phyloP scores from a whole-genome alignment of 1,140 invertebrate species.

The Bombus turneri region DNA sequence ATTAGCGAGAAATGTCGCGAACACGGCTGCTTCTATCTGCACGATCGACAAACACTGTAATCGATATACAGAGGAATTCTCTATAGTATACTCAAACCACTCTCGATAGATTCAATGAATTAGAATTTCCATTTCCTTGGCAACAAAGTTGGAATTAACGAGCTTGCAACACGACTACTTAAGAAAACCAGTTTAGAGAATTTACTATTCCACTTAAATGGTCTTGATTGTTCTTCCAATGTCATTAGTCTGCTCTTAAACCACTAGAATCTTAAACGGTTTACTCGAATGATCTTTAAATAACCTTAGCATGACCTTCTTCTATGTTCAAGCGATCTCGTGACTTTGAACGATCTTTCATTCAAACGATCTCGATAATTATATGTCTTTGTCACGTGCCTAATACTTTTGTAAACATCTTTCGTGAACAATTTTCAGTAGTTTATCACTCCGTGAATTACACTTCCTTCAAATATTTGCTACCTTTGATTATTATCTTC shows the following conservation, averaged over 20 bases:
- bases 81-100: background rate
- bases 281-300: background rate
- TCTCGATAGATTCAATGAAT: background rate
- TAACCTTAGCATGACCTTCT: background rate
- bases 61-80: constrained; percentile 12
- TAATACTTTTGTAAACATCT: too few species aligned
- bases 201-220: too few species aligned
- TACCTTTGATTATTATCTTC: background rate
- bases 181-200: background rate
- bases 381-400: too few species aligned
- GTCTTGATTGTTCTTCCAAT: too few species aligned
- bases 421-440: background rate
- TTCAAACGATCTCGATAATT: too few species aligned
- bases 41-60: constrained; percentile 12
- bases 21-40: background rate
- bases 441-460: too few species aligned
- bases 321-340: background rate
- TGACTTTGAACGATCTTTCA: background rate
- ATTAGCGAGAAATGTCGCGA: constrained; percentile 11
- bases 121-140: background rate
- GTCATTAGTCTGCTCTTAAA: too few species aligned
- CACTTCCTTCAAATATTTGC: background rate
- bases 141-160: background rate
- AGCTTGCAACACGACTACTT: background rate
- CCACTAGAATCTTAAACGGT: too few species aligned